These are phyloP conservation scores for Anarrhichthys ocellatus DNA, from an alignment of 2,113 vertebrate genomes.

Conservation along the genomic window DNA sequence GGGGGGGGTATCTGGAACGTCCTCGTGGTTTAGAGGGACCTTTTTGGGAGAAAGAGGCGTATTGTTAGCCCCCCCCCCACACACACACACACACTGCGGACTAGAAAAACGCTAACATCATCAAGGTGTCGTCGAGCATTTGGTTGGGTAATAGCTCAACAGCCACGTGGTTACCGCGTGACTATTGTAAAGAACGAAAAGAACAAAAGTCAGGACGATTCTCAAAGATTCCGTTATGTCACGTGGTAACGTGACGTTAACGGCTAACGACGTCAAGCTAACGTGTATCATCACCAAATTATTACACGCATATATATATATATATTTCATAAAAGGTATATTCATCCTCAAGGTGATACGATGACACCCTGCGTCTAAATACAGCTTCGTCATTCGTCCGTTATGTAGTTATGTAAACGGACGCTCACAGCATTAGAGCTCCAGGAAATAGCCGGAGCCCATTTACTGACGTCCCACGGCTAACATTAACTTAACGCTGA, in stretches of 20 bases:
- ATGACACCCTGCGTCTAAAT: background rate
- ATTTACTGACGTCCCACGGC: constrained; percentile 15
- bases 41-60: constrained; percentile 24
- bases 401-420: background rate
- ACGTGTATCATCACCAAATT: constrained; percentile 21
- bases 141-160: background rate
- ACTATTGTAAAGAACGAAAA: background rate
- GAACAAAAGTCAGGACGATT: background rate
- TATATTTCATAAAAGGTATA: accelerated
- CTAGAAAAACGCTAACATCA: constrained; percentile 19
- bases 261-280: background rate
- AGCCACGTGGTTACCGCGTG: background rate
- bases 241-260: background rate
- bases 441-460: constrained; percentile 39
- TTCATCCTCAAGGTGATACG: background rate
- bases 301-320: background rate
- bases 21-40: constrained; percentile 71
- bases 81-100: constrained; percentile 23
- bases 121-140: background rate
- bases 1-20: constrained; percentile 62
- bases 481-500: background rate
- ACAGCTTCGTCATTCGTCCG: background rate
- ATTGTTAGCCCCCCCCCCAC: constrained; percentile 35
- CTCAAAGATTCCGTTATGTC: background rate
- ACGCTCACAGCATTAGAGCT: background rate